phyloP scores from a whole-genome alignment of 2,797 vertebrate genomes.

The Sebastes elongatus region DNA sequence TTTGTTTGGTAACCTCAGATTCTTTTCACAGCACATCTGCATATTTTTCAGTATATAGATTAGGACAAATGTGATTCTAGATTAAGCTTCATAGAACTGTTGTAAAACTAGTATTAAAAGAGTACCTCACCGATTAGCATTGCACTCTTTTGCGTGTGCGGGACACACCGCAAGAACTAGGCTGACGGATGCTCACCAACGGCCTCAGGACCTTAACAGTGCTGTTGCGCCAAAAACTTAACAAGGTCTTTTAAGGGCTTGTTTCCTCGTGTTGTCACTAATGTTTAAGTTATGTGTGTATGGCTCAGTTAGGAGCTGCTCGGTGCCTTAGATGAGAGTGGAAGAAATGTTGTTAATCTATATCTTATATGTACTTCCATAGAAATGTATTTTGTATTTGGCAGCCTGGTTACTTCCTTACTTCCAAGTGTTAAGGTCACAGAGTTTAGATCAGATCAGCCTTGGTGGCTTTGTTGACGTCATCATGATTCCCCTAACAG shows the following conservation, averaged over 20 bases:
- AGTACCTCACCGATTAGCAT: background rate
- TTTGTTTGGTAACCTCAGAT: too few relatives aligned
- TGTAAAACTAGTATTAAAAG: background rate
- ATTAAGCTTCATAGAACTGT: too few relatives aligned
- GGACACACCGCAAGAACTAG: too few relatives aligned
- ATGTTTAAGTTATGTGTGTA: background rate
- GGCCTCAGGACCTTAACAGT: background rate
- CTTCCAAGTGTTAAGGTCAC: background rate
- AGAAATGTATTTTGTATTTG: too few relatives aligned
- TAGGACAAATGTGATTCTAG: too few relatives aligned
- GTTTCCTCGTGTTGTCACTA: background rate
- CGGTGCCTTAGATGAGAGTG: background rate
- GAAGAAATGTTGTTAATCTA: background rate
- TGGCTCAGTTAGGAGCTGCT: background rate
- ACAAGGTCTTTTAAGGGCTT: background rate
- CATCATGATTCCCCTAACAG: background rate
- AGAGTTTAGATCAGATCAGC: slow-evolving; percentile 9
- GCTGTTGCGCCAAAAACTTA: background rate
- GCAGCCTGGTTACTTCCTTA: background rate
- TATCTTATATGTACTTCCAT: background rate
- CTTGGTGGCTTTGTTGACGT: slow-evolving; percentile 1
- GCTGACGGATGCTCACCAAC: too few relatives aligned
- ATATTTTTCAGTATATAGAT: too few relatives aligned
- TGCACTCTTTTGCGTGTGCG: background rate
- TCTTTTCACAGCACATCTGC: too few relatives aligned